These are phyloP conservation scores for Mylabris sibirica DNA, from an alignment of 2,888 invertebrate species.

Conservation along the genomic window DNA sequence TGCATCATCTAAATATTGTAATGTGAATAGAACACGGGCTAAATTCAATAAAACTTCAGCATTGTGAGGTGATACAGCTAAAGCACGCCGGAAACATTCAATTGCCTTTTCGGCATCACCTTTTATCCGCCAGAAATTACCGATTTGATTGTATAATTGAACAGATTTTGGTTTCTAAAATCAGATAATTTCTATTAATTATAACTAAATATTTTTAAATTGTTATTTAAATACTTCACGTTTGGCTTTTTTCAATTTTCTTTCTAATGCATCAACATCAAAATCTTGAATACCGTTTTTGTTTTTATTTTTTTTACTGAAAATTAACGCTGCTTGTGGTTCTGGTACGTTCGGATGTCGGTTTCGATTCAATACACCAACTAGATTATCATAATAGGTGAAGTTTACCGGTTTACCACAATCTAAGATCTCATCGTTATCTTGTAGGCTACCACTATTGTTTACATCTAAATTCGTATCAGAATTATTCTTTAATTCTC, in stretches of 20 bases:
- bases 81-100: constrained; percentile 86
- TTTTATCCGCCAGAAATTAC: constrained; percentile 90
- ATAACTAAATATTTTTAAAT: constrained; percentile 2
- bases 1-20: constrained; percentile 90
- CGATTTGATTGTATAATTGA: constrained; percentile 88
- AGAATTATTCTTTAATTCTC: constrained; percentile 26
- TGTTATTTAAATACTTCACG: constrained; percentile 65
- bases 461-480: constrained; percentile 28
- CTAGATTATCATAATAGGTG: constrained; percentile 87
- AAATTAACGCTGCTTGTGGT: constrained; percentile 81
- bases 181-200: neutral
- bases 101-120: constrained; percentile 87
- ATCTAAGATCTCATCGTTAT: constrained; percentile 72
- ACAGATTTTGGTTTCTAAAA: constrained; percentile 79
- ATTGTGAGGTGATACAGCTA: constrained; percentile 86
- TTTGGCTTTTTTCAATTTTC: constrained; percentile 78
- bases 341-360: constrained; percentile 86
- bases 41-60: constrained; percentile 85
- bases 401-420: constrained; percentile 88
- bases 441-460: constrained; percentile 49
- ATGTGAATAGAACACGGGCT: constrained; percentile 82
- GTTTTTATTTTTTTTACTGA: constrained; percentile 72
- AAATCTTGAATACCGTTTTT: constrained; percentile 70
- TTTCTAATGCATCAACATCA: constrained; percentile 78
- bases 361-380: constrained; percentile 83